Base-by-base conservation (phyloP, 2,888 invertebrate species). In the Neoaliturus tenellus region DNA sequence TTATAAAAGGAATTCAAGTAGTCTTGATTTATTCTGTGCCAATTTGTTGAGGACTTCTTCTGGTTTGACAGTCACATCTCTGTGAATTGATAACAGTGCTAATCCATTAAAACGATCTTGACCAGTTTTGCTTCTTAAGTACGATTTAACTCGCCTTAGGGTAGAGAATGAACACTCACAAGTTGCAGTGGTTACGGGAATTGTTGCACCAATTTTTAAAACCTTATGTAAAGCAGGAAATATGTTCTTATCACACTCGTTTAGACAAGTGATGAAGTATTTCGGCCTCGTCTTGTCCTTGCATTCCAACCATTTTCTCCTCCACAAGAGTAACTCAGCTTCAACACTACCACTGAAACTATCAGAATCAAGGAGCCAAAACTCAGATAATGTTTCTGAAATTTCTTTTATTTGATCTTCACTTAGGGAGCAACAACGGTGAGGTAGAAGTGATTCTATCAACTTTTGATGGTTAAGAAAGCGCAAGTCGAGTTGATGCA, bases 271-370 rank as follows among this genome's bases (percentile, higher is more conserved):
- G 5, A 71, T 71, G 17, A 41, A 71, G 28, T 71, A 71, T 71
- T 71, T 71, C 14, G 71, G 39, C 23, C 39, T 71, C n/a, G n/a
- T 62, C 35, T 71, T 71, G n/a, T 3, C 14, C 71, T 71, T 20
- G 3, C 5, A 71, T 71, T 71, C 71, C 23, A 71, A 71, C 71
- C 71, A 71, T 41, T 71, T 67, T 71, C 71, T 71, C 23, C 71
- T 71, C 39, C 39, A 71, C 71, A 71, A 20, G 17, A 71, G 8
- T 23, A 71, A 71, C 71, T 71, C 35, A 10, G 71, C 71, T 20
- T 71, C 14, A 71, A 71, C 3, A 20, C 5, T 35, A 25, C 39
- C 71, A 35, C 71, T 71, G 71, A 39, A 71, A 2, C 20, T 20
- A 20, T 71, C 71, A 3, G 41, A 23, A 20, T 71, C 71, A 71